These are phyloP conservation scores for Callosobruchus maculatus DNA, from an alignment of 2,888 invertebrate species.

Conservation along the genomic window DNA sequence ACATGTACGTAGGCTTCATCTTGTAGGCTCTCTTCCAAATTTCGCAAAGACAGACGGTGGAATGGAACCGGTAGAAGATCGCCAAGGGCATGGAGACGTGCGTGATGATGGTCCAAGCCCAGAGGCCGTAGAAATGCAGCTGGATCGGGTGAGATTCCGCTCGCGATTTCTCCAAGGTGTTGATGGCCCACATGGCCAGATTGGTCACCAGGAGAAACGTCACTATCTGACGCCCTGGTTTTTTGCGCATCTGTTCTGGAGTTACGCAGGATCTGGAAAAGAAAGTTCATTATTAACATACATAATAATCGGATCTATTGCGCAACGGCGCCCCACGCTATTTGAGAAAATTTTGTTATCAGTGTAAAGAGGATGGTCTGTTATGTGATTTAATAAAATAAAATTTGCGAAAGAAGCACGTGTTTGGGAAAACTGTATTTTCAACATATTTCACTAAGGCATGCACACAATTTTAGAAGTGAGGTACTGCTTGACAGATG, in stretches of 20 bases:
- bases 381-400: too few species aligned
- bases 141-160: conserved; percentile 81
- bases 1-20: conserved; percentile 53
- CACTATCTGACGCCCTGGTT: conserved; percentile 81
- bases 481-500: too few species aligned
- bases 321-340: too few species aligned
- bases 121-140: conserved; percentile 76
- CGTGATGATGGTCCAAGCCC: conserved; percentile 90
- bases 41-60: conserved; percentile 87
- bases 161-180: conserved; percentile 78
- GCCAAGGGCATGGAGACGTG: conserved; percentile 86
- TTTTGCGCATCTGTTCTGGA: conserved; percentile 65
- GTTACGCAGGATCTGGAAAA: conserved; percentile 54
- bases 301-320: too few species aligned
- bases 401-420: too few species aligned
- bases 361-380: too few species aligned
- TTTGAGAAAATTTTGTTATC: too few species aligned
- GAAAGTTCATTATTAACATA: neutral
- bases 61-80: conserved; percentile 88
- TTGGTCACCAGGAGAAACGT: conserved; percentile 79
- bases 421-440: too few species aligned
- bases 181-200: conserved; percentile 84
- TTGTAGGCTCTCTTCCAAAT: conserved; percentile 91
- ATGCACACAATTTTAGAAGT: too few species aligned
- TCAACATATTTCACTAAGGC: too few species aligned